Conservation (phyloP, 2,888 invertebrate species). For the Myopa tessellatipennis region DNA sequence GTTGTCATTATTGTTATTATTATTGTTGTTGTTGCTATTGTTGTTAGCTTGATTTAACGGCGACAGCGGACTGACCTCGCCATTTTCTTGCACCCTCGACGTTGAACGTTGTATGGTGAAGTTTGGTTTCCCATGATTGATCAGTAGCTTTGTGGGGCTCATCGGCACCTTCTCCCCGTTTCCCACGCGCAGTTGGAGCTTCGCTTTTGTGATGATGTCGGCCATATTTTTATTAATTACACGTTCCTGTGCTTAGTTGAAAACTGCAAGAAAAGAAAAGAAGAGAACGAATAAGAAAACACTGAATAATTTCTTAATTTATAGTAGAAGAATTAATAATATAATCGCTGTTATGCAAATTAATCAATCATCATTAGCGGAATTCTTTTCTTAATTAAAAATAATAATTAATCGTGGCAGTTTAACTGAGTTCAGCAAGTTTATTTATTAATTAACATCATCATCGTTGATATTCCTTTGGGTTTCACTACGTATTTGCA, state of each 20-base stretch:
- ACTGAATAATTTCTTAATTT: not conserved
- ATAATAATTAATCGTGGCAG: too few species aligned
- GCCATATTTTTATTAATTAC: constrained; percentile 53
- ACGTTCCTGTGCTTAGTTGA: constrained; percentile 24
- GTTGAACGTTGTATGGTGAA: constrained; percentile 62
- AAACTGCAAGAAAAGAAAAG: not conserved
- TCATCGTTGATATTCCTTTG: too few species aligned
- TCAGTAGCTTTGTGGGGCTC: constrained; percentile 62
- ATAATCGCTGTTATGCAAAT: not conserved
- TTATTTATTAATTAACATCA: too few species aligned
- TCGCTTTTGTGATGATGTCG: constrained; percentile 62
- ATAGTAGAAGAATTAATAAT: not conserved
- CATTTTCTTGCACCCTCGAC: constrained; percentile 54
- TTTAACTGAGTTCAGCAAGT: too few species aligned
- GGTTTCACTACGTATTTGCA: too few species aligned
- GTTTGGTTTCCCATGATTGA: constrained; percentile 67
- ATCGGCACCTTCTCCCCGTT: constrained; percentile 61
- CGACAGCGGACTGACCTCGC: constrained; percentile 50
- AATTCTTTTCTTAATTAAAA: not conserved
- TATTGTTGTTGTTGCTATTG: constrained; percentile 30
- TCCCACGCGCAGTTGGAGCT: constrained; percentile 59
- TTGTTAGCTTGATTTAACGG: constrained; percentile 46
- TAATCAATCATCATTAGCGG: constrained; percentile 7
- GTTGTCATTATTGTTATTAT: not conserved
- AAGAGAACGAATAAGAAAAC: not conserved